These are phyloP conservation scores for Coleophora deauratella DNA, from an alignment of 2,888 invertebrate genomes.

Conservation along the genomic window DNA sequence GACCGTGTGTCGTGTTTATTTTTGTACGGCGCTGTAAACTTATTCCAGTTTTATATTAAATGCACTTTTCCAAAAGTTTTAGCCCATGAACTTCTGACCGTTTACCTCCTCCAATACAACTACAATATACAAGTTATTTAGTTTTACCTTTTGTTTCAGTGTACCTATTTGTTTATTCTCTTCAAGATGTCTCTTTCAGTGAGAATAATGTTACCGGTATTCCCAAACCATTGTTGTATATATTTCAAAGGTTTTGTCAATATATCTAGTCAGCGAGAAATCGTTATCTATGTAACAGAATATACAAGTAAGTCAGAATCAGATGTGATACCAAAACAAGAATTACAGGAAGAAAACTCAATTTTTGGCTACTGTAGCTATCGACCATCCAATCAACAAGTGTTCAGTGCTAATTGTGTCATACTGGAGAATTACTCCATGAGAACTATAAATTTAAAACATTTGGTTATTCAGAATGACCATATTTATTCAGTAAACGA, in stretches of 20 bases:
- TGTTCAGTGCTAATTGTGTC: constrained; percentile 24
- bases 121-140: too few species aligned
- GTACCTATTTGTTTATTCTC: too few species aligned
- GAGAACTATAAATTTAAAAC: constrained; percentile 24
- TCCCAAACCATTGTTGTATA: constrained; percentile 19
- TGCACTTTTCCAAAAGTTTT: too few species aligned
- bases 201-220: constrained; percentile 38
- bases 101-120: too few species aligned
- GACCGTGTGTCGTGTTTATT: too few species aligned
- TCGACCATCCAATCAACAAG: constrained; percentile 12
- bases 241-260: constrained; percentile 41
- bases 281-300: constrained; percentile 42
- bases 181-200: constrained; percentile 4
- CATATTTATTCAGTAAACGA: constrained; percentile 23
- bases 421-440: constrained; percentile 19
- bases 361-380: constrained; percentile 37
- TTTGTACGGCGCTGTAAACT: too few species aligned
- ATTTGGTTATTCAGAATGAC: constrained; percentile 31
- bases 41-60: too few species aligned
- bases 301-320: constrained; percentile 20
- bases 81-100: too few species aligned
- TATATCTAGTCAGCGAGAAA: constrained; percentile 19
- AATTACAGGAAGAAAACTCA: constrained; percentile 16
- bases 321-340: constrained; percentile 18
- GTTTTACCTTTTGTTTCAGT: too few species aligned